Evolutionary conservation across 2,888 invertebrate genomes (phyloP), one percentile per base, ranked within the genome.

Genomic region (Petrophora chlorosata): DNA sequence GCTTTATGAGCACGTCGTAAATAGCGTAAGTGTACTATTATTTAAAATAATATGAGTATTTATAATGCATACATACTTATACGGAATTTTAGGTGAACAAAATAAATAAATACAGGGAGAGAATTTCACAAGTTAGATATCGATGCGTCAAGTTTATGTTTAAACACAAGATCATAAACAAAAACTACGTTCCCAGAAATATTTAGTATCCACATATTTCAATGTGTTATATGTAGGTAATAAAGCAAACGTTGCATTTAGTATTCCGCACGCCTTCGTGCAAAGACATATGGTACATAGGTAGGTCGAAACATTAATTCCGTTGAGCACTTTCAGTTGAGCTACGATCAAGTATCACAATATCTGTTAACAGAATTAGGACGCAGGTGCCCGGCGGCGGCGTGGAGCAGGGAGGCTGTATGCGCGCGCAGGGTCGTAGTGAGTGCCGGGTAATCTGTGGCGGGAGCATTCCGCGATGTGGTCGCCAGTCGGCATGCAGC

Each of bases 401-500:
- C 33, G 26, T 40, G 44, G 26, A 46, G 77, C 80, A 67, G 63
- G 72, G 84, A 85, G 79, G 84, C 85, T 85, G 87, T 49, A 70
- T 78, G 82, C 80, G 84, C 61, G 48, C 48, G 48, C 48, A 48
- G 1, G 12, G 22, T 13, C 14, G 1, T 9, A 25, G 35, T 30
- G 25, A 40, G 25, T 19, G 19, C 16, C 5, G 8, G 19, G 2
- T n/a, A 48, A 32, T 42, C 42, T 42, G 36, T 30, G 49, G 43
- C 10, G 13, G 14, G 14, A 19, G n/a, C 3, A 23, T 10, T 28
- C 10, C 7, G 56, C 36, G 49, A 61, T 61, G 63, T 67, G 65
- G 72, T 72, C 81, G 81, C 76, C 85, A 87, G 90, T 88, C 81
- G 77, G 70, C 71, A 90, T 89, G 88, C 76, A 76, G 69, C 88